Base-by-base conservation (phyloP, 2,888 invertebrate species). In the Cheilosia vernalis region DNA sequence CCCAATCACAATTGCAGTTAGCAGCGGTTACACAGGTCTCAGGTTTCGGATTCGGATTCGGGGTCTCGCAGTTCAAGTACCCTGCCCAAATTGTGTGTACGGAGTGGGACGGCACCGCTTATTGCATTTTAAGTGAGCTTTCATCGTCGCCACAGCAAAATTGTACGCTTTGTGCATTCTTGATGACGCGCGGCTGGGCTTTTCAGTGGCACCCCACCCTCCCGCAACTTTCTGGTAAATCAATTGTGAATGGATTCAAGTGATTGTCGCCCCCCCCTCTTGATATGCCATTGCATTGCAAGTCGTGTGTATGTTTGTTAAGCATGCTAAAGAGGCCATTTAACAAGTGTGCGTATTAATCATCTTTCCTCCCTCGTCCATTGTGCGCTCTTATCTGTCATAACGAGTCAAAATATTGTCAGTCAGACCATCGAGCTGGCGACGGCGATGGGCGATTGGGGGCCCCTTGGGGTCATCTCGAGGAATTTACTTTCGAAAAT, bases 311-410 rank as follows among this genome's bases (percentile, higher is more conserved):
- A 47, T 19, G 72, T 70, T 80, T 70, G 81, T 76, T 61, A 74
- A 76, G 70, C 70, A 56, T 84, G 84, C 61, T 74, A 66, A 76
- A 77, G 77, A 56, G 76, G 72, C 66, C 81, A 81, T 81, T 85
- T 81, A 85, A 81, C 81, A 85, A 79, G 85, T 67, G 85, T 67
- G 81, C 40, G 61, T 81, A 85, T 85, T 85, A 85, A 85, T 85
- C 81, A 85, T 72, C 49, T 64, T 37, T 44, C 40, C 47, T 24
- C 53, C 33, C 33, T 21, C 58, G 37, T 24, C 40, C 42, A 19
- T 27, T 47, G 17, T 40, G 51, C 24, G 72, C 64, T 76, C 77
- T 85, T 85, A 85, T 85, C 85, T 85, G 85, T 81, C 85, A 85
- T 72, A 81, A 74, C 40, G 70, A 77, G 81, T 85, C 85, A 77